These are phyloP conservation scores for Phycodurus eques DNA, from an alignment of 2,113 vertebrate species.

Conservation along the genomic window DNA sequence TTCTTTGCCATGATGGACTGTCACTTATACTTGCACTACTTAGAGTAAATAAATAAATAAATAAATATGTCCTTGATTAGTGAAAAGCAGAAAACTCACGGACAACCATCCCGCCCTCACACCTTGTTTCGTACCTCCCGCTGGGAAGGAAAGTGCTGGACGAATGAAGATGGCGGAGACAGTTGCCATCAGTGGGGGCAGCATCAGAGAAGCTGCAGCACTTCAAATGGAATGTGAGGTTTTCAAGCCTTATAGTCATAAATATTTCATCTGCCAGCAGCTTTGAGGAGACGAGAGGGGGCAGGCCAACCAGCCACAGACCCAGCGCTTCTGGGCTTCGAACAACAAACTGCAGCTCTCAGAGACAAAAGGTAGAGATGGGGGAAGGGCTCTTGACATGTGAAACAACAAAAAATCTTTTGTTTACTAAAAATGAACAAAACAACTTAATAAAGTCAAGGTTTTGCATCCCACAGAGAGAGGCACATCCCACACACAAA, in stretches of 20 bases:
- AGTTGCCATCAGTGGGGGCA: slow-evolving; percentile 66
- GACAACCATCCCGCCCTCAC: slow-evolving; percentile 26
- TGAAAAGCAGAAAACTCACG: slow-evolving; percentile 31
- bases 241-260: slow-evolving; percentile 74
- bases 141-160: slow-evolving; percentile 51
- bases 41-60: not conserved
- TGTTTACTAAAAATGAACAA: slow-evolving; percentile 64
- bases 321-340: slow-evolving; percentile 60
- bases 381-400: slow-evolving; percentile 51
- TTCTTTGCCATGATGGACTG: not conserved
- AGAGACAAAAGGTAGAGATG: slow-evolving; percentile 50
- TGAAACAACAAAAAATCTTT: slow-evolving; percentile 61
- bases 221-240: slow-evolving; percentile 73
- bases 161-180: slow-evolving; percentile 52
- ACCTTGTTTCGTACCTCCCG: slow-evolving; percentile 49
- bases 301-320: slow-evolving; percentile 45
- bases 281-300: slow-evolving; percentile 70
- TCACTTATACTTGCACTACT: not conserved
- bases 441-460: slow-evolving; percentile 36
- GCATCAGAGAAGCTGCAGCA: slow-evolving; percentile 68
- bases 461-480: slow-evolving; percentile 14
- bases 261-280: slow-evolving; percentile 76
- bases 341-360: slow-evolving; percentile 63
- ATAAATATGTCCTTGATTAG: slow-evolving; percentile 45
- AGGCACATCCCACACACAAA: slow-evolving; percentile 18